Conservation (phyloP, 2,797 vertebrate species). For the Mergus octosetaceus region DNA sequence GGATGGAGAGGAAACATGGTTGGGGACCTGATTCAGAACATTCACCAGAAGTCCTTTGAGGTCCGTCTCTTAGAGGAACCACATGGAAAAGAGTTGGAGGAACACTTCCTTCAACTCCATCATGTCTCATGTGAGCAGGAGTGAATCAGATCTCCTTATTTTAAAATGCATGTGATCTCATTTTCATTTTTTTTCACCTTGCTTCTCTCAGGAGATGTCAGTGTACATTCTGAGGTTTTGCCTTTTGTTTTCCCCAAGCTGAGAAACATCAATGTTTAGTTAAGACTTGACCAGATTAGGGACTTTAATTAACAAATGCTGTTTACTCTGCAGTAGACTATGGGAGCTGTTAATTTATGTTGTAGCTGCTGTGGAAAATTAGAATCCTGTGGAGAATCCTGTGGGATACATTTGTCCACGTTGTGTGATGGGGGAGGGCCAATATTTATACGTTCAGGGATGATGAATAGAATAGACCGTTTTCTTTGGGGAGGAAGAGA, state of each 20-base stretch:
- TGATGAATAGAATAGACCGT: not conserved
- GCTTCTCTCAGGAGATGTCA: not conserved
- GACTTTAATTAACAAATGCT: not conserved
- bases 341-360: not conserved
- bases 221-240: not conserved
- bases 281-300: not conserved
- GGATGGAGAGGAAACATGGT: constrained; percentile 3
- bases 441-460: not conserved
- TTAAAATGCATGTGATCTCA: not conserved
- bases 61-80: not conserved
- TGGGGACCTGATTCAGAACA: not conserved
- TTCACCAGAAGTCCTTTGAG: not conserved
- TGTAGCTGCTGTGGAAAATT: not conserved
- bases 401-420: not conserved
- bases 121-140: not conserved
- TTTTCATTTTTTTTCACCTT: constrained; percentile 13
- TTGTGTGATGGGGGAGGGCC: not conserved
- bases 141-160: not conserved
- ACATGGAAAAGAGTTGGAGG: constrained; percentile 2
- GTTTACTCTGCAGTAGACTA: not conserved
- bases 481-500: not conserved
- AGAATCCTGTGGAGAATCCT: not conserved
- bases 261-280: not conserved
- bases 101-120: not conserved
- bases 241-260: rapidly evolving